A percentile compares a stretch with the other conserved stretches of the same genome.
Conservation (phyloP, 35 echinoderm and acorn worm genomes). For the Holothuria glaberrima region DNA sequence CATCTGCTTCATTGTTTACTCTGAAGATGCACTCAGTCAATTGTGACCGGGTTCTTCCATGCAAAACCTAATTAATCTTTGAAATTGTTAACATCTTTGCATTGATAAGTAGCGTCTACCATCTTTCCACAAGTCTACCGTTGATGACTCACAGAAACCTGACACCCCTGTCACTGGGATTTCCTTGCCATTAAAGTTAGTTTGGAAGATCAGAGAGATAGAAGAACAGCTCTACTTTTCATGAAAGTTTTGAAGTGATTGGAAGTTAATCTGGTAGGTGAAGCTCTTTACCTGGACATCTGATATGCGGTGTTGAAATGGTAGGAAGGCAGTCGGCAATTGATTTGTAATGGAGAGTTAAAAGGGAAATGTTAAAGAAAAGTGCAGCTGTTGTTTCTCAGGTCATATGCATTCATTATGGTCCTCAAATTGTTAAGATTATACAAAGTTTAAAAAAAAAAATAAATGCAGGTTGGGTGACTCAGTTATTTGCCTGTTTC, state of each 20-base stretch:
- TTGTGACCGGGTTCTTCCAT: constrained; percentile 10
- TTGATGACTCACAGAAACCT: constrained; percentile 13
- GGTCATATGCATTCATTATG: no score
- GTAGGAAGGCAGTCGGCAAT: no score
- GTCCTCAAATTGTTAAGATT: no score
- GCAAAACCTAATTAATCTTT: constrained; percentile 34
- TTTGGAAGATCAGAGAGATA: not conserved
- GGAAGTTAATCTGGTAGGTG: not conserved
- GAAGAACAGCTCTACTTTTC: not conserved
- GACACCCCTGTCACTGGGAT: constrained; percentile 20
- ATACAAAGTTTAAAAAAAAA: no score
- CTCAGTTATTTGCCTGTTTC: no score
- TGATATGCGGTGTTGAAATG: no score
- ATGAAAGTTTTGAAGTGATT: not conserved
- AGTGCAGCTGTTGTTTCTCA: no score
- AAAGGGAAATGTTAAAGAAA: no score
- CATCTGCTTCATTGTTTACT: not conserved
- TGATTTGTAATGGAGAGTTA: no score
- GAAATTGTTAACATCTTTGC: not conserved
- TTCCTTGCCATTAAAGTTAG: constrained; percentile 2
- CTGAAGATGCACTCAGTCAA: constrained; percentile 13
- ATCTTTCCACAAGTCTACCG: not conserved
- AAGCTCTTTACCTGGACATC: no score
- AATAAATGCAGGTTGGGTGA: no score
- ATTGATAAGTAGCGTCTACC: constrained; percentile 11